Evolutionary conservation across 2,888 invertebrate species (phyloP), one percentile per base, ranked within the genome.

Genomic region (Timandra comae): DNA sequence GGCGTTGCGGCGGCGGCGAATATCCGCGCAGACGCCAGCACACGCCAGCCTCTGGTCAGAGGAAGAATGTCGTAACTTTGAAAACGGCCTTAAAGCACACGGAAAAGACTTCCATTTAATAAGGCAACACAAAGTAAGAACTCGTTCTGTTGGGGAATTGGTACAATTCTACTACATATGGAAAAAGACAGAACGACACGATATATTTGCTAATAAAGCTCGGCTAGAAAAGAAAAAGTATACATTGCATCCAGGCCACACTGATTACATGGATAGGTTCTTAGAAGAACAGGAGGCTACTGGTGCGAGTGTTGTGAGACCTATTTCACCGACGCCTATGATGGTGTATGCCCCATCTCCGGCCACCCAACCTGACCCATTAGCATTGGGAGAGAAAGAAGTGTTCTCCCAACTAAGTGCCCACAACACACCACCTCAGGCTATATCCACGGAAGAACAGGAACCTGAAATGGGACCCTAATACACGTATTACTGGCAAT

Each of bases 141-240:
- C 98, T 35, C 88, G 98, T 52, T 95, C 97, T 5, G 97, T 99
- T 25, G 96, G 98, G 19, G 99, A 99, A 77, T 86, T 99, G 41
- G 97, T 99, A 7, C 97, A 98, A 68, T 99, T 99, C 84, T 95
- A 95, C 75, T 95, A 95, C 59, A 88, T 98, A 33, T 99, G 99
- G 99, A 99, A 99, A 80, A 99, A 99, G 79, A 98, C 98, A 12
- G 98, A 98, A 65, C 88, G 99, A 9, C 97, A 98, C 74, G 99
- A 99, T 78, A 92, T 92, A 56, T 92, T 92, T 68, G 96, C 96
- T 0, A 94, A 95, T 66, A 95, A 95, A 75, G 92, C 93, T 6
- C 88, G 96, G 29, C 74, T 96, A 50, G 97, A 97, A 63, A 97
- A 97, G 82, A 95, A 96, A 70, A 96, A 97, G 68, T 97, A 96